Evolutionary conservation across 2,888 invertebrate species (phyloP), one percentile per base, ranked within the genome.

Genomic region (Dynastes hyllus): DNA sequence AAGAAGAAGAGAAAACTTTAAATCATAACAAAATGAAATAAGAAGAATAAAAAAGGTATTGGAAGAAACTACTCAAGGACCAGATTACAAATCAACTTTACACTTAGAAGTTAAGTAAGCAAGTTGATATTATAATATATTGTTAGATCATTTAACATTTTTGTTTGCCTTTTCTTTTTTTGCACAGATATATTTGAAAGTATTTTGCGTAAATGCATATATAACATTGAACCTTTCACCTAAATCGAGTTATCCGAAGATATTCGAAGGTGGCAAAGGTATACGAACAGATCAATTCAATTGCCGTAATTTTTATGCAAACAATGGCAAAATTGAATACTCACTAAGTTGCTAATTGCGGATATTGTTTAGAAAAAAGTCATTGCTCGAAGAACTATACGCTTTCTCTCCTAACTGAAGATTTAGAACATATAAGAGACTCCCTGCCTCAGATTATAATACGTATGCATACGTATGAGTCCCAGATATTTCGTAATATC

Each of bases 321-420:
- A 75, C 73, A 75, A 75, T 75, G 40, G 8, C n/a, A 13, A 75
- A 75, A 75, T 75, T 73, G 61, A 61, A 61, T 61, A 75, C 61
- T 61, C 73, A 63, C 55, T 75, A 75, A 45, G 37, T 58, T 50
- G 73, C 73, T 61, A 75, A 75, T 75, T 61, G 58, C 61, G 22
- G 29, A 63, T n/a, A 75, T 75, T 75, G 61, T 75, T 75, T 75
- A n/a, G 45, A 45, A 45, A 37, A 37, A 61, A 22, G 45, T 75
- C 27, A 75, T 75, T 75, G 73, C 63, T 75, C 27, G 61, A 8
- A 51, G 51, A 29, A 53, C 22, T n/a, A 9, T 51, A n/a, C 69
- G 13, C 69, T 69, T 69, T 50, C 69, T 69, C 69, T 69, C 69
- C 13, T 22, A 11, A 11, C 11, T 69, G 29, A 51, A 69, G 22